Evolutionary conservation across 2,113 vertebrate species (phyloP), one percentile per base, ranked within the genome.

Genomic region (Indicator maculatus): DNA sequence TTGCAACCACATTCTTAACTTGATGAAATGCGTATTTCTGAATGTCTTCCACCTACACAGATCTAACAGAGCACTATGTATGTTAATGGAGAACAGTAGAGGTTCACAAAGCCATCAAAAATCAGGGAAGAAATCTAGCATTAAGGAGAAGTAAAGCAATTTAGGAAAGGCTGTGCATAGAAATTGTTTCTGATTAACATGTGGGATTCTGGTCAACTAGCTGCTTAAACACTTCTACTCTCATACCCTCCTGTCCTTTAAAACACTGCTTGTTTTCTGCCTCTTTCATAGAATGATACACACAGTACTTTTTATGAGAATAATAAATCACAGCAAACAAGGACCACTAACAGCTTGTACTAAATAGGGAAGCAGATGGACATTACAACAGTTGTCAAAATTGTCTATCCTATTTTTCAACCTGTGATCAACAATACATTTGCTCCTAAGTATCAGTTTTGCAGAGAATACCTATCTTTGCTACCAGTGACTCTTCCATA

Each of bases 51-150:
- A 38, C 23, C 6, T 45, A 26, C 3, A 80, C 67, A 12, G 28
- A 59, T 0, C 1, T 64, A 63, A 36, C 7, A 53, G 30, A 50
- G 30, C 30, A 39, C 11, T 69, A n/a, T 0, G 0, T 69, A 26
- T 24, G 44, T 61, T 71, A 60, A 56, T 0, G 56, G 11, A 61
- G 56, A 93, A 65, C 8, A 8, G 0, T 55, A 39, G 0, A 65
- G 16, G 60, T 53, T 70, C 8, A 50, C 20, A 44, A 79, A 70
- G 12, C 7, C 14, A 75, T 33, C 63, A 44, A 28, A 73, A 72
- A 19, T 2, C 5, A 55, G 36, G 13, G 20, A 53, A 81, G 24
- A 67, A 21, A 4, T 64, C 23, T 4, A 31, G 45, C 53, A 23
- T 45, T 82, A 60, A 18, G 30, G 21, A 58, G 71, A 4, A 67